Evolutionary conservation across 2,888 invertebrate species (phyloP).

Genomic region (Steinernema carpocapsae): DNA sequence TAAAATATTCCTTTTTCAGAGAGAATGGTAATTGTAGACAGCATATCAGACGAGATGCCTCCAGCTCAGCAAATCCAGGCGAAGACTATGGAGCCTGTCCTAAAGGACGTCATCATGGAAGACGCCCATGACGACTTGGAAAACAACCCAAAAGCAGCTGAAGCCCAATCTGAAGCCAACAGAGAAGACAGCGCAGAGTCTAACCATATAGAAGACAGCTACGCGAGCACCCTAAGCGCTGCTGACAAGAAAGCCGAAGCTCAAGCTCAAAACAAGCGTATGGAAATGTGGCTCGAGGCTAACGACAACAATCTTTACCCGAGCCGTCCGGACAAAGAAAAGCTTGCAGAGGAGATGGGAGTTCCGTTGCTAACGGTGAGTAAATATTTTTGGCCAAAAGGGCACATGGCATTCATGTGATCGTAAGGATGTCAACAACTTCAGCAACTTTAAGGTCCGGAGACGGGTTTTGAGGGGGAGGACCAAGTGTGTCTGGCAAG

Average conservation of each 20-base stretch:
- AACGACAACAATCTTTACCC: constrained; percentile 49
- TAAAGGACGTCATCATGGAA: no score
- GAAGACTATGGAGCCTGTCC: no score
- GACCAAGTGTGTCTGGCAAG: no score
- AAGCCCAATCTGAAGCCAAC: neutral
- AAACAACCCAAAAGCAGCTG: neutral
- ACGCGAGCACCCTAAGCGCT: constrained; percentile 17
- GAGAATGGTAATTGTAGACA: constrained; percentile 27
- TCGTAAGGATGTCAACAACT: no score
- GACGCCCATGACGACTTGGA: no score
- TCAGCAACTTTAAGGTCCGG: no score
- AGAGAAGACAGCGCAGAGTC: neutral
- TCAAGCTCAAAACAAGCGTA: neutral
- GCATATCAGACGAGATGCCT: neutral
- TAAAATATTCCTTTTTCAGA: neutral
- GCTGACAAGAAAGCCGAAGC: constrained; percentile 15
- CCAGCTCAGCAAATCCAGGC: neutral
- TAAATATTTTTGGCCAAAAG: neutral
- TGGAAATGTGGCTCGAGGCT: constrained; percentile 43
- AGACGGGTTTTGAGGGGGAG: no score
- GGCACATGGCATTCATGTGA: no score
- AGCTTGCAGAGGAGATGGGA: constrained; percentile 42
- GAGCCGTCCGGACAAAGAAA: constrained; percentile 47
- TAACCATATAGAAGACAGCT: constrained; percentile 5
- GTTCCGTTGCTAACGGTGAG: constrained; percentile 47